These are phyloP conservation scores for Craseonycteris thonglongyai DNA, from an alignment of 2,113 vertebrate species.

Conservation along the genomic window DNA sequence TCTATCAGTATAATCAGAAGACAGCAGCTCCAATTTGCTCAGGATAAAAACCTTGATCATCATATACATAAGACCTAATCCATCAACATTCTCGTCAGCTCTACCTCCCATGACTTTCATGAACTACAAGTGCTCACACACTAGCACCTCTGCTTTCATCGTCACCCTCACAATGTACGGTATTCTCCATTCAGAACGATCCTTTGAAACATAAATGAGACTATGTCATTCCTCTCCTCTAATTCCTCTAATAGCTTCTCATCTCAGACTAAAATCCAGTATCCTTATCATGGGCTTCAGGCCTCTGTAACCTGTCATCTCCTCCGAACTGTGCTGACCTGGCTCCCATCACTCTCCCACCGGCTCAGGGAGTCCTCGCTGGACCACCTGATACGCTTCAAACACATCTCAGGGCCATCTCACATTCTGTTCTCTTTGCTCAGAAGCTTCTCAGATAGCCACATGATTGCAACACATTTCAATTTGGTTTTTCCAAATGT, in stretches of 20 bases:
- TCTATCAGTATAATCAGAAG: neutral
- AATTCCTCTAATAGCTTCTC: neutral
- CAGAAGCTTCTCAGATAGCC: neutral
- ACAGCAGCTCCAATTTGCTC: neutral
- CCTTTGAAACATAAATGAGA: neutral
- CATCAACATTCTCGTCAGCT: neutral
- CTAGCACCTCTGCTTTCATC: neutral
- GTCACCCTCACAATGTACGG: neutral
- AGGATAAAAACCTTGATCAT: neutral
- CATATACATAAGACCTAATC: neutral
- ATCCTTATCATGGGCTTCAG: neutral
- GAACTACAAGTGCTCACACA: neutral
- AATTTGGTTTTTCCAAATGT: neutral
- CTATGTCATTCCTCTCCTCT: neutral
- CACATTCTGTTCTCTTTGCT: neutral
- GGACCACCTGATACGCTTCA: neutral
- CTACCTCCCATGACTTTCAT: neutral
- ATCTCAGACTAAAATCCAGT: neutral
- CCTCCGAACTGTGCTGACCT: neutral
- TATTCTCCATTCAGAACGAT: neutral
- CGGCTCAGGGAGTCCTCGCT: neutral
- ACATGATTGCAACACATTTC: neutral
- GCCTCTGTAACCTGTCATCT: neutral
- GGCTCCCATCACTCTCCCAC: neutral
- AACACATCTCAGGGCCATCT: neutral